Conservation (phyloP, 2,888 invertebrate species). For the Tenthredo livida region DNA sequence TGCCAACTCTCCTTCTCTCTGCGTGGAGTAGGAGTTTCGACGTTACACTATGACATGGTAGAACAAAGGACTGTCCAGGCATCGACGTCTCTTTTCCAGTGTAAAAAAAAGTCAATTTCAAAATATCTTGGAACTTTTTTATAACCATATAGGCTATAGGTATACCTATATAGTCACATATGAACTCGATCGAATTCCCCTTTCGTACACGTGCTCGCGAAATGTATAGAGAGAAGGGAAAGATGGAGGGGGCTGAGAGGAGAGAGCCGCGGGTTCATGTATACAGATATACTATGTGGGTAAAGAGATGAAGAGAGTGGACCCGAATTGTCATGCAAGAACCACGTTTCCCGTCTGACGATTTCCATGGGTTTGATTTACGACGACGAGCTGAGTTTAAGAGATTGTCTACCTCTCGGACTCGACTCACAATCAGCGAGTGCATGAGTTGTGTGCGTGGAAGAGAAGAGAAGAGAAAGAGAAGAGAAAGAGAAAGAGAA, state of each 20-base stretch:
- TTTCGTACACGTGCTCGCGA: conserved; percentile 44
- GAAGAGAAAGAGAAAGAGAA: background rate
- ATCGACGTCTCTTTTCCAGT: conserved; percentile 26
- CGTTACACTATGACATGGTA: background rate
- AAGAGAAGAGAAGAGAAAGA: background rate
- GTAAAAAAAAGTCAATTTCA: conserved; percentile 14
- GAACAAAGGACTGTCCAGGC: conserved; percentile 29
- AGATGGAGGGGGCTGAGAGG: background rate
- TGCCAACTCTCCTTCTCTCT: background rate
- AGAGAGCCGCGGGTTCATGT: background rate
- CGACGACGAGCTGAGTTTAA: conserved; percentile 30
- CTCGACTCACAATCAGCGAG: background rate
- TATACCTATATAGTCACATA: conserved; percentile 8
- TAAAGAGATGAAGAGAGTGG: conserved; percentile 29
- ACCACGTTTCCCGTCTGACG: conserved; percentile 66
- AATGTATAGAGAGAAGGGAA: background rate
- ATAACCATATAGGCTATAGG: background rate
- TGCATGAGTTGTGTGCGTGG: background rate
- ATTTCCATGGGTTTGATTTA: conserved; percentile 52
- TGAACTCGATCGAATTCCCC: conserved; percentile 37
- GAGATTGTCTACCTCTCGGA: conserved; percentile 31
- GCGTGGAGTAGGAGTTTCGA: background rate
- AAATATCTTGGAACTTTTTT: background rate
- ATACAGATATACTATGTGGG: background rate
- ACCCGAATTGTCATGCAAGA: conserved; percentile 65